These are phyloP conservation scores for Chiloscyllium punctatum DNA, from an alignment of 2,797 vertebrate species.

Conservation along the genomic window DNA sequence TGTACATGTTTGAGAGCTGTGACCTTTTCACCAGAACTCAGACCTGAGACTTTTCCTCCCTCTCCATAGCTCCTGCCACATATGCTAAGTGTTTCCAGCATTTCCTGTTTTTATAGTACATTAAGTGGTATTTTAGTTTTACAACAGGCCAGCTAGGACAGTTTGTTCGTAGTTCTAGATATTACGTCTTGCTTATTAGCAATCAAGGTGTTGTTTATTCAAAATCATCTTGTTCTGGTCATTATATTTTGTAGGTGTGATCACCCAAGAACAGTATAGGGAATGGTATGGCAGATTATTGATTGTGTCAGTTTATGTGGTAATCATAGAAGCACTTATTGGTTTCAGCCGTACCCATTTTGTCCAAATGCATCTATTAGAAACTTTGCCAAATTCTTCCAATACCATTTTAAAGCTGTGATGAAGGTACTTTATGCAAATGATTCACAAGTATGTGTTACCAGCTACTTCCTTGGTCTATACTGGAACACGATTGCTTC, in stretches of 20 bases:
- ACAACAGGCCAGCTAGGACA: neutral
- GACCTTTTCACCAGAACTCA: neutral
- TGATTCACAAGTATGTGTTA: neutral
- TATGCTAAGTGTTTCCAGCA: neutral
- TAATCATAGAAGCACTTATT: neutral
- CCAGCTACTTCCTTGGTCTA: no score
- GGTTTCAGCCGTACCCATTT: neutral
- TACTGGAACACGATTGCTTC: neutral
- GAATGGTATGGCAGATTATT: neutral
- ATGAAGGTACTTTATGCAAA: neutral
- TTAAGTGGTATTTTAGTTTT: neutral
- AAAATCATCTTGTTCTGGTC: neutral
- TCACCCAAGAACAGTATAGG: neutral
- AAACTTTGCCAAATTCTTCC: neutral
- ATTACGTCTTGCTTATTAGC: neutral
- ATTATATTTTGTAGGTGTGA: neutral
- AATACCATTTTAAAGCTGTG: neutral
- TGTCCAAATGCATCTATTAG: neutral
- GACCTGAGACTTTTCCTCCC: neutral
- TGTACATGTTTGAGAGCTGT: neutral
- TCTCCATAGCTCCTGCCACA: neutral
- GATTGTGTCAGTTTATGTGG: neutral
- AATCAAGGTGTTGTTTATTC: neutral
- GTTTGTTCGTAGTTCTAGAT: neutral
- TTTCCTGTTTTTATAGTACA: no score